Evolutionary conservation across 2,888 invertebrate genomes (phyloP), one percentile per base, ranked within the genome.

Genomic region (Crepidodera aurea): DNA sequence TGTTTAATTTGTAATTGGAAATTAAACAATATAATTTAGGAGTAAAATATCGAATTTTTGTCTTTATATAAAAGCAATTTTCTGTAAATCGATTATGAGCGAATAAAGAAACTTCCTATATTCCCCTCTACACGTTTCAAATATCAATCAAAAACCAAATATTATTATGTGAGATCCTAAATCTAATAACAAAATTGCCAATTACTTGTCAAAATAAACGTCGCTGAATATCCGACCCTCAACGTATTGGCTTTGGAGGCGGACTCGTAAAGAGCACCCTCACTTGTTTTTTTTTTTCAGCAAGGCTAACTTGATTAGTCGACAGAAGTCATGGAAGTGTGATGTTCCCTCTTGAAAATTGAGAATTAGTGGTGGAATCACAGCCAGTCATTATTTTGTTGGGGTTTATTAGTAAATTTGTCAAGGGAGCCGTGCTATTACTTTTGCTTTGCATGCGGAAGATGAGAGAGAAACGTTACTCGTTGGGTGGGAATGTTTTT

Each of bases 341-440:
- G 40, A 56, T 58, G 48, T 58, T 65, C 62, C 69, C 66, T 64
- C 61, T 58, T 62, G 62, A 62, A 68, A 71, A 69, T 71, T 67
- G 64, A 60, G 64, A 70, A 72, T 72, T 72, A 72, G 71, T 65
- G 71, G 71, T 67, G 54, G 69, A 70, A 72, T 72, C 71, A 72
- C 71, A 59, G 67, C 60, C 64, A 55, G 61, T 65, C 66, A 60
- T 67, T 67, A 69, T 66, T 65, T 60, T 64, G 68, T 65, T 62
- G 65, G 65, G 68, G 65, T 65, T 63, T 68, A 68, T 68, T 66
- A 65, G 62, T 54, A 44, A 46, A 42, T 61, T 51, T 61, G 61
- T 32, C 50, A 56, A 56, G 65, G 68, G 65, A 60, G 67, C 55
- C 61, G 57, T 54, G 64, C 62, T 62, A 67, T 64, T 63, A 54